These are phyloP conservation scores for Scelioninae gen. 2 DNA, from an alignment of 2,888 invertebrate genomes.

Conservation along the genomic window DNA sequence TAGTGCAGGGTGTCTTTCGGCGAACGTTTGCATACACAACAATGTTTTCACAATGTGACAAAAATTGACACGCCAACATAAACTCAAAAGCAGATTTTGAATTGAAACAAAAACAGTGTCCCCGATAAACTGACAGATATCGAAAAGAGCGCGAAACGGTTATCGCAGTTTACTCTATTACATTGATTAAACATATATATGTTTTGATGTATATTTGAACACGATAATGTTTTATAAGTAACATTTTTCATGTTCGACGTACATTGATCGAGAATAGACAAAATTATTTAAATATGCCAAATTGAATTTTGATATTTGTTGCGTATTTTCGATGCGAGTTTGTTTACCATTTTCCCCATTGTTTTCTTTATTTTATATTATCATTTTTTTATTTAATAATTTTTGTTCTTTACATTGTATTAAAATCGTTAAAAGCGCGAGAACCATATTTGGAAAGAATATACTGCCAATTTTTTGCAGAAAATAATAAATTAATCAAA, in stretches of 20 bases:
- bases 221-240: background rate
- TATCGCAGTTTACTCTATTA: slow-evolving; percentile 25
- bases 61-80: slow-evolving; percentile 40
- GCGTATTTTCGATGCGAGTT: slow-evolving; percentile 22
- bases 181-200: background rate
- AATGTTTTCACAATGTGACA: slow-evolving; percentile 40
- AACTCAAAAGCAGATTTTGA: slow-evolving; percentile 18
- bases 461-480: slow-evolving; percentile 36
- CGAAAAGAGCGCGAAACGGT: slow-evolving; percentile 19
- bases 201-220: slow-evolving; percentile 5
- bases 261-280: background rate
- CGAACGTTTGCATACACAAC: slow-evolving; percentile 53
- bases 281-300: background rate
- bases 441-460: slow-evolving; percentile 29
- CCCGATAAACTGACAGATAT: slow-evolving; percentile 22
- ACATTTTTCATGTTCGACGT: background rate
- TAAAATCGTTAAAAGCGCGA: slow-evolving; percentile 25
- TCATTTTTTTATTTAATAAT: slow-evolving; percentile 1
- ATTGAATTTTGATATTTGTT: slow-evolving; percentile 10
- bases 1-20: slow-evolving; percentile 65
- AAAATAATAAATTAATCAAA: slow-evolving; percentile 4
- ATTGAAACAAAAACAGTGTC: slow-evolving; percentile 25
- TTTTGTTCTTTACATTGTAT: slow-evolving; percentile 1
- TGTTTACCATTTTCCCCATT: slow-evolving; percentile 6
- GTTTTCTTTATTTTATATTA: slow-evolving; percentile 4